Conservation (phyloP, 2,797 vertebrate species). For the Schizothorax lantsangensis region DNA sequence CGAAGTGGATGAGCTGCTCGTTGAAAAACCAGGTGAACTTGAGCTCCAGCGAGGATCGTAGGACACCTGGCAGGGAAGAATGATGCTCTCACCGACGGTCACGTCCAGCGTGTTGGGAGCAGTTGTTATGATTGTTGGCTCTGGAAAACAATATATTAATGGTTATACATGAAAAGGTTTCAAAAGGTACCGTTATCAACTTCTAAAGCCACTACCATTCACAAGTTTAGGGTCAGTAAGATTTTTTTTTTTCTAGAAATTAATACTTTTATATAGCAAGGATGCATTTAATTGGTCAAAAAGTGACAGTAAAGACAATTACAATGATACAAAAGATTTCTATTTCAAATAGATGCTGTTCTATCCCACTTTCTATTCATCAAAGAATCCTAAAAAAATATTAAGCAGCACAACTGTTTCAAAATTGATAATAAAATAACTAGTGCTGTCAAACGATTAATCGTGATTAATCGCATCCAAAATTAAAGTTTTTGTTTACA, state of each 20-base stretch:
- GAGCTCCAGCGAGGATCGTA: constrained; percentile 92
- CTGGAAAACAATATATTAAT: constrained; percentile 73
- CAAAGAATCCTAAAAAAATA: background rate
- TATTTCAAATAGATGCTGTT: background rate
- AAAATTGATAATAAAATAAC: background rate
- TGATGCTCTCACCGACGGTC: constrained; percentile 94
- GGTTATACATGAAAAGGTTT: background rate
- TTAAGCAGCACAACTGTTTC: background rate
- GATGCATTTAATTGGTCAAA: background rate
- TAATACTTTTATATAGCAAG: background rate
- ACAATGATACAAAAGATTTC: background rate
- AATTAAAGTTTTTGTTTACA: no score
- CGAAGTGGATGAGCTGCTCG: constrained; percentile 93
- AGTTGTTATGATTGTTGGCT: constrained; percentile 90
- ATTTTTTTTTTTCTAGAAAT: background rate
- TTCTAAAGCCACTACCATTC: background rate
- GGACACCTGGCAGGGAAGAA: constrained; percentile 93
- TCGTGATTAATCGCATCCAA: no score
- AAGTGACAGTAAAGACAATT: background rate
- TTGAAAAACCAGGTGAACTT: constrained; percentile 97
- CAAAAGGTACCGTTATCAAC: background rate
- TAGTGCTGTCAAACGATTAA: no score
- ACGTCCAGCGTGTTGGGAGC: constrained; percentile 91
- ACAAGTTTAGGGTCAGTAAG: background rate
- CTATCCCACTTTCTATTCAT: background rate